These are phyloP conservation scores for Pygoscelis antarcticus DNA, from an alignment of 2,113 vertebrate species.

Conservation along the genomic window DNA sequence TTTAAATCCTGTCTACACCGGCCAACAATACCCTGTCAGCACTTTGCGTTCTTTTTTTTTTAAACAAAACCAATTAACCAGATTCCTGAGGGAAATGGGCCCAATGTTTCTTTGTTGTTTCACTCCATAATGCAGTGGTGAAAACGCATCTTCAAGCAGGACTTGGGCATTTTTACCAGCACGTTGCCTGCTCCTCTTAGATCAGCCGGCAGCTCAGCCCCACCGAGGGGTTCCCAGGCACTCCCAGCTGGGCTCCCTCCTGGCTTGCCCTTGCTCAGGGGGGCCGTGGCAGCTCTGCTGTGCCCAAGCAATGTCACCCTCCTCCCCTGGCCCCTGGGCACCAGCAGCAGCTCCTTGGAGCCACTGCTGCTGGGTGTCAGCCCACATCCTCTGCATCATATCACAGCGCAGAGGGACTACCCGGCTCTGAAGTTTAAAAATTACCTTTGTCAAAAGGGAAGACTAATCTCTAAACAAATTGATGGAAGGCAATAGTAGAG, in stretches of 20 bases:
- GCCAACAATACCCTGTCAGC: conserved; percentile 41
- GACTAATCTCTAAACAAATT: conserved; percentile 7
- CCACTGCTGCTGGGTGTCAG: not conserved
- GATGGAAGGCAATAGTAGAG: not conserved
- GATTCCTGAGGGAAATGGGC: not conserved
- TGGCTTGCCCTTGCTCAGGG: not conserved
- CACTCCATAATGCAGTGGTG: not conserved
- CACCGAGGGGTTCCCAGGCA: not conserved
- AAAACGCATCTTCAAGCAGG: conserved; percentile 9
- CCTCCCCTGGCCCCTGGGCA: not conserved
- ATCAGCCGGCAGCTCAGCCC: rapidly evolving
- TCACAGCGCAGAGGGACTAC: not conserved
- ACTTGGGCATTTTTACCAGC: not conserved
- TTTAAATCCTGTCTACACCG: not conserved
- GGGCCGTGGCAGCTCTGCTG: not conserved
- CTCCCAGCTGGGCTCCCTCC: not conserved
- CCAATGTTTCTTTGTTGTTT: not conserved
- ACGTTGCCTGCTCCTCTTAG: not conserved
- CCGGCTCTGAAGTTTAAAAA: not conserved
- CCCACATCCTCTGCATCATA: not conserved
- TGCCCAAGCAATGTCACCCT: not conserved
- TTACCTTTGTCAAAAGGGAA: conserved; percentile 26
- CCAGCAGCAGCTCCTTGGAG: not conserved
- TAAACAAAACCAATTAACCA: conserved; percentile 24
- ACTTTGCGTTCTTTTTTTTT: not conserved